phyloP scores from a whole-genome alignment of 1,140 invertebrate genomes.

The Triops longicaudatus region DNA sequence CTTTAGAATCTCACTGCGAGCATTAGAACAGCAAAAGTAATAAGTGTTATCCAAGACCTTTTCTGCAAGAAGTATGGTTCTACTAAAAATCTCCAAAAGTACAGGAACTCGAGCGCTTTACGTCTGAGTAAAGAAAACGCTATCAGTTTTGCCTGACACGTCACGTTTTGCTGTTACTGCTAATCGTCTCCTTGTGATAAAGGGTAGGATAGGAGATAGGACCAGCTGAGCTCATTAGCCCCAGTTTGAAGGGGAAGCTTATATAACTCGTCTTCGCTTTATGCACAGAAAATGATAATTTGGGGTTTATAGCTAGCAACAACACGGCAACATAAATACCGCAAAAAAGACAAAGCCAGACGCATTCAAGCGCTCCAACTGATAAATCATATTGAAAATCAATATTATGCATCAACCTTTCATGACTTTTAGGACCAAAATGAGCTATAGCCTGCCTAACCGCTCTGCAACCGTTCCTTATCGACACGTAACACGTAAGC shows the following conservation, averaged over 20 bases:
- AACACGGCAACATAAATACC: not conserved
- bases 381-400: slow-evolving; percentile 13
- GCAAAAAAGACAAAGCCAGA: not conserved
- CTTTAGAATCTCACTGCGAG: too few species aligned
- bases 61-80: too few species aligned
- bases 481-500: not conserved
- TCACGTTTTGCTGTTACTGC: not conserved
- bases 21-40: too few species aligned
- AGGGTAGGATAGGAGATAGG: not conserved
- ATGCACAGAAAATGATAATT: not conserved
- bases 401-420: slow-evolving; percentile 1
- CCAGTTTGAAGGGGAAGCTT: not conserved
- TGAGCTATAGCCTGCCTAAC: not conserved
- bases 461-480: not conserved
- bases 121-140: too few species aligned
- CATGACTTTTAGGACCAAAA: not conserved
- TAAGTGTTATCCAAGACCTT: too few species aligned
- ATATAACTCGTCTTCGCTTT: not conserved
- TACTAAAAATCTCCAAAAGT: too few species aligned
- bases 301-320: not conserved
- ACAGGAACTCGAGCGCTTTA: too few species aligned
- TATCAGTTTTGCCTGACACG: too few species aligned
- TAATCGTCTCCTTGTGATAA: not conserved
- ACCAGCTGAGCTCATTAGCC: slow-evolving; percentile 5
- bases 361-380: not conserved